Percentiles rank a stretch among this genome's conserved stretches.
Conservation (phyloP, 2,113 vertebrate species). For the Vidua macroura region DNA sequence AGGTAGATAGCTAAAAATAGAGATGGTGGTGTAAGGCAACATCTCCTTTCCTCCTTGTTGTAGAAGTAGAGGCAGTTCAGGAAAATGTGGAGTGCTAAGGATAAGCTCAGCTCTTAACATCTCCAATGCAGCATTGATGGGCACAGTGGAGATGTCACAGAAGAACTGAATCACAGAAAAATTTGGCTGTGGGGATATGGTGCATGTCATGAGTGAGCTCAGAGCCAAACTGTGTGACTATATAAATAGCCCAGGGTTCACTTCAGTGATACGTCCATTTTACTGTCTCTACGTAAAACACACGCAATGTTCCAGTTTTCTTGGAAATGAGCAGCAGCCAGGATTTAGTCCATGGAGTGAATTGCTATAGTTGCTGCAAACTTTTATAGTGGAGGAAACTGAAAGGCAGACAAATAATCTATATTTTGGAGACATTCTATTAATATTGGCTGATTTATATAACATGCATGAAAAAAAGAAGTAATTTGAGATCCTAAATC, state of each 20-base stretch:
- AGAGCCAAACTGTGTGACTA: not conserved
- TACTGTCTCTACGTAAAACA: not conserved
- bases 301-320: not conserved
- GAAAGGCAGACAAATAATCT: not conserved
- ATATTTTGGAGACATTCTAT: not conserved
- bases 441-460: not conserved
- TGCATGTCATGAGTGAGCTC: not conserved
- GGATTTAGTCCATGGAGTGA: not conserved
- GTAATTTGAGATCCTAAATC: not conserved
- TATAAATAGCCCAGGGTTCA: not conserved
- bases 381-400: not conserved
- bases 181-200: not conserved
- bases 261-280: not conserved
- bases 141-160: not conserved
- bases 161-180: not conserved
- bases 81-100: not conserved
- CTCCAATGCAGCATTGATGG: not conserved
- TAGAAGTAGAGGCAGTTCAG: not conserved
- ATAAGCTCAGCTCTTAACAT: not conserved
- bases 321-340: not conserved
- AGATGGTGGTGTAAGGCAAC: not conserved
- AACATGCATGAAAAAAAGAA: not conserved
- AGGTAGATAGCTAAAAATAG: not conserved
- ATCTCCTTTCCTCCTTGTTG: not conserved
- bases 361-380: not conserved